A percentile compares a stretch with the other conserved stretches of the same genome.
phyloP scores from a whole-genome alignment of 2,888 invertebrate genomes.

The Apamea crenata region DNA sequence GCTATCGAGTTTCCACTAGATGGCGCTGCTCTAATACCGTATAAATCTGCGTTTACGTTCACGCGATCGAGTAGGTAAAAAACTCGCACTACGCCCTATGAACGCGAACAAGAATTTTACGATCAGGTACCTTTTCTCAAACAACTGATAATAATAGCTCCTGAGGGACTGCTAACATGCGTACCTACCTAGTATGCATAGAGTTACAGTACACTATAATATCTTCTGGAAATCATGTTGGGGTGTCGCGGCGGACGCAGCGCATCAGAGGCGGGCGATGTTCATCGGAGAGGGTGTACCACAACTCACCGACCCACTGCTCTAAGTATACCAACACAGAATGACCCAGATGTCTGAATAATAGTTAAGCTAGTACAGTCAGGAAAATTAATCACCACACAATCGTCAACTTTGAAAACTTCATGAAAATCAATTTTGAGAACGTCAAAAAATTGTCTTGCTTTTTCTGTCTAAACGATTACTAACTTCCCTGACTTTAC shows the following conservation, averaged over 20 bases:
- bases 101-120: background rate
- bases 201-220: background rate
- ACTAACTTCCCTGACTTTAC: background rate
- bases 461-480: background rate
- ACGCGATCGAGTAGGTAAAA: no score
- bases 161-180: background rate
- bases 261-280: background rate
- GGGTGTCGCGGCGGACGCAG: background rate
- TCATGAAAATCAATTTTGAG: no score
- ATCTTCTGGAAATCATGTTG: conserved; percentile 2
- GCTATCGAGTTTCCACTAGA: no score
- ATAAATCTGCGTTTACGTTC: no score
- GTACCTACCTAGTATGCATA: background rate
- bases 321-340: background rate
- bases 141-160: background rate
- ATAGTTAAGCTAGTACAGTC: background rate
- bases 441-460: no score
- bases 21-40: no score
- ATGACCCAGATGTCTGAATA: background rate
- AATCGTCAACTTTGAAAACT: no score
- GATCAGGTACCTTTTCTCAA: background rate
- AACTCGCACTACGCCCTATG: no score
- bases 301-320: background rate
- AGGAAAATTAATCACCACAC: background rate
- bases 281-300: background rate